A percentile compares a stretch with the other conserved stretches of the same genome.
Conservation (phyloP, 2,888 invertebrate species). For the Synergus gifuensis region DNA sequence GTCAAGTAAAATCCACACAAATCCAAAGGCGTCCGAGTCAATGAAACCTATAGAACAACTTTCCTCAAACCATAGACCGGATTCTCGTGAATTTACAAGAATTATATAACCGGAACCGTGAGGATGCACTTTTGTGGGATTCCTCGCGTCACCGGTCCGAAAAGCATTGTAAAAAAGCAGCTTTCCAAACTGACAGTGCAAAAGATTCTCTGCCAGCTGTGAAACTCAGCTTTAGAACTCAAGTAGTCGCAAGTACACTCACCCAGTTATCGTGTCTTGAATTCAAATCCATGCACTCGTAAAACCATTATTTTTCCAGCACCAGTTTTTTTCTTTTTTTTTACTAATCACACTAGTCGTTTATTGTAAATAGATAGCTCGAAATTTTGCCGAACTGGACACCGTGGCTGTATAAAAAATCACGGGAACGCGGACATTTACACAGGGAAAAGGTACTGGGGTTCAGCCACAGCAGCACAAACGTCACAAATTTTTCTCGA, state of each 20-base stretch:
- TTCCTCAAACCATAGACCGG: slow-evolving; percentile 6
- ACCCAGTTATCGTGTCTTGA: slow-evolving; percentile 67
- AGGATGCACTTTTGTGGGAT: slow-evolving; percentile 46
- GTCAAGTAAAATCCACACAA: neutral
- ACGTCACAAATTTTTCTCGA: slow-evolving; percentile 67
- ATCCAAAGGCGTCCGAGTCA: slow-evolving; percentile 19
- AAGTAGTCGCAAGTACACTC: slow-evolving; percentile 55
- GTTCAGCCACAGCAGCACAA: slow-evolving; percentile 64
- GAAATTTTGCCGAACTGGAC: slow-evolving; percentile 44
- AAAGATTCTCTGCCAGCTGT: slow-evolving; percentile 66
- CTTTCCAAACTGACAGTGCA: slow-evolving; percentile 1
- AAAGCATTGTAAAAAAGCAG: slow-evolving; percentile 16
- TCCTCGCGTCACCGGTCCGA: slow-evolving; percentile 12
- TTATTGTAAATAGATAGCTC: slow-evolving; percentile 25
- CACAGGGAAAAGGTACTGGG: slow-evolving; percentile 61
- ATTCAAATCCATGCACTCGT: slow-evolving; percentile 60
- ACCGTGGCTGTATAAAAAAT: slow-evolving; percentile 44
- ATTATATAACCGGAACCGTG: slow-evolving; percentile 60
- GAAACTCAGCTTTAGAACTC: slow-evolving; percentile 59
- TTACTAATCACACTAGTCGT: slow-evolving; percentile 5
- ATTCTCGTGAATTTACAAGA: slow-evolving; percentile 44
- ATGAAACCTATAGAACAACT: slow-evolving; percentile 3
- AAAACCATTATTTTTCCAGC: slow-evolving; percentile 63
- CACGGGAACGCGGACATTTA: slow-evolving; percentile 61
- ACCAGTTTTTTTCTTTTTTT: slow-evolving; percentile 25